Evolutionary conservation across 2,797 vertebrate genomes (phyloP), one percentile per base, ranked within the genome.

Genomic region (Catostomus latipinnis): DNA sequence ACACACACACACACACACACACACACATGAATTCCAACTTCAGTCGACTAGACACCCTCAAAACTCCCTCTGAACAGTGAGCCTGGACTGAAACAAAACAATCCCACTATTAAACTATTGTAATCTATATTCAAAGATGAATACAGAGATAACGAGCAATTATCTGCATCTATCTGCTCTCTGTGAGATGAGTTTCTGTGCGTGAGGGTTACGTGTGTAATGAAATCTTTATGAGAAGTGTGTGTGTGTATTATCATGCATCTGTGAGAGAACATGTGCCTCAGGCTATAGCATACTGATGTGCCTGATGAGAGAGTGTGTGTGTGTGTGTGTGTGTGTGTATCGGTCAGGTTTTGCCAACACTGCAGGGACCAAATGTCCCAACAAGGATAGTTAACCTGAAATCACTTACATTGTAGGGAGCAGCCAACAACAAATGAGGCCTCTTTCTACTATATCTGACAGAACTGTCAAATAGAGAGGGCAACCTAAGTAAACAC

Each of bases 1-100:
- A 8, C 58, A 45, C 50, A 81, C 49, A 60, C 50, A 49, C 16
- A 54, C 6, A 78, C 60, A 63, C 53, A 66, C 52, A 75, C 62
- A 34, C 34, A 34, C 34, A 76, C 49, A 76, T 68, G 49, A 5
- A 66, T 61, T 58, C 65, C 49, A 49, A 71, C 71, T 77, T 68
- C 11, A 56, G 53, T 13, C 57, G 7, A 71, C 69, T 49, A 22
- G 62, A 78, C 69, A 80, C 54, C 62, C n/a, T 80, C 63, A 76
- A 62, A 67, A 53, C 66, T 54, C 57, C 34, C 10, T 16, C 18
- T 57, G 22, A 18, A 6, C 34, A 18, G 53, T 54, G 57, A 76
- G 58, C 53, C 67, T 63, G 73, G 48, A 48, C 45, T 81, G 52
- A 75, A 81, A 56, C 1, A 16, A 66, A 76, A 50, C 46, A 61